Conservation (phyloP, 2,113 vertebrate genomes). For the Enhydra lutris region DNA sequence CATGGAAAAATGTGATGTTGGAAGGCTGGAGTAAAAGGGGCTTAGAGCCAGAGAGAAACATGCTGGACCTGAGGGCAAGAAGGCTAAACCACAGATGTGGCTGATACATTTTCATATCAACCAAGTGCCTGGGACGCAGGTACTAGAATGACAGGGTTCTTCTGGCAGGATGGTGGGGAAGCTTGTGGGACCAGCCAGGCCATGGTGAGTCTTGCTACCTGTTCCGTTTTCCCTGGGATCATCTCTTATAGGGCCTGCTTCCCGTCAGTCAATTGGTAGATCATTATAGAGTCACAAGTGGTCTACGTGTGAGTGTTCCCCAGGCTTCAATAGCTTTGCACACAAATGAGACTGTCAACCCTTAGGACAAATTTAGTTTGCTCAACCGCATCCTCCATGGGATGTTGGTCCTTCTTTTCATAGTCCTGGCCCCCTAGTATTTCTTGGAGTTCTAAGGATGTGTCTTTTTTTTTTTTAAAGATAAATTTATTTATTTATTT, state of each 20-base stretch:
- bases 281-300: neutral
- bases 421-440: accelerated
- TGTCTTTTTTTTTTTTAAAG: neutral
- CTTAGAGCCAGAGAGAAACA: neutral
- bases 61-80: neutral
- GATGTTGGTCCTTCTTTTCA: neutral
- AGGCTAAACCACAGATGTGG: neutral
- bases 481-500: neutral
- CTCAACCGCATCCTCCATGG: neutral
- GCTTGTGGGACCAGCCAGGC: neutral
- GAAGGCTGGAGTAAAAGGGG: neutral
- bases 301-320: neutral
- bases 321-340: neutral
- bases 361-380: neutral
- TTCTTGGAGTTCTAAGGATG: neutral
- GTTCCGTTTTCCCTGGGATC: neutral
- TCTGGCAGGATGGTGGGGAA: neutral
- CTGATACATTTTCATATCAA: neutral
- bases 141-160: neutral
- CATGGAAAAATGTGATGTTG: neutral
- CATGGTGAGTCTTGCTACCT: neutral
- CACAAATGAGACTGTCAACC: neutral
- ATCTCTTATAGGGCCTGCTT: neutral
- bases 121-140: neutral
- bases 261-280: neutral